Evolutionary conservation across 2,113 vertebrate species (phyloP).

Genomic region (Tupaia chinensis): DNA sequence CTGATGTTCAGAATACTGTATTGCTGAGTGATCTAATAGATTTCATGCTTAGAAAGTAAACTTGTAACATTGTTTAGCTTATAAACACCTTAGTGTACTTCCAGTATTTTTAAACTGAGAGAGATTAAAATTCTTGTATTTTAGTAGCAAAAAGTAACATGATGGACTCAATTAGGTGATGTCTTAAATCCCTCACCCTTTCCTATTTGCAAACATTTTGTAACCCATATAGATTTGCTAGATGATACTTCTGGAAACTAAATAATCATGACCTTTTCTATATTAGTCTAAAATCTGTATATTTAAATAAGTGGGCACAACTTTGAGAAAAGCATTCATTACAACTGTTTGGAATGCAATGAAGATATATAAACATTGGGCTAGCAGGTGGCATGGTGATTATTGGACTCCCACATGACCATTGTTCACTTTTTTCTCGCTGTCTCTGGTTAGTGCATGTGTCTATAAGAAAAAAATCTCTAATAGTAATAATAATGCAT

Average conservation of each 20-base stretch:
- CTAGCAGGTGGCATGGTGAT: no score
- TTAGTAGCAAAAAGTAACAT: constrained; percentile 56
- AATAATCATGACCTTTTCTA: constrained; percentile 38
- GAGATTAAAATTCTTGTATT: constrained; percentile 43
- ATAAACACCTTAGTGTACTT: constrained; percentile 40
- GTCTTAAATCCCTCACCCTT: constrained; percentile 29
- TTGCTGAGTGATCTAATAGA: not conserved
- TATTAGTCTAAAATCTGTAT: constrained; percentile 46
- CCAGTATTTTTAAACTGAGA: not conserved
- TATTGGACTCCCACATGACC: no score
- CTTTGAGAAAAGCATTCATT: constrained; percentile 28
- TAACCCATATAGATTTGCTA: constrained; percentile 21
- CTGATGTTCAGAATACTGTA: not conserved
- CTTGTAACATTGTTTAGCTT: not conserved
- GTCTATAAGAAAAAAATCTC: no score
- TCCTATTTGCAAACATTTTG: constrained; percentile 37
- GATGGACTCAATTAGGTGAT: constrained; percentile 42
- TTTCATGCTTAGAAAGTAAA: constrained; percentile 47
- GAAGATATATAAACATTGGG: not conserved
- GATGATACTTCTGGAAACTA: not conserved
- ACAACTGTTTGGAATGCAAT: not conserved
- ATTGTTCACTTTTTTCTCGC: no score
- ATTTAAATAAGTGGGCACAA: constrained; percentile 22
- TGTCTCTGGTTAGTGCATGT: no score
- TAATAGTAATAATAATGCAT: no score